phyloP scores from a whole-genome alignment of 2,113 vertebrate genomes.

The Vombatus ursinus region DNA sequence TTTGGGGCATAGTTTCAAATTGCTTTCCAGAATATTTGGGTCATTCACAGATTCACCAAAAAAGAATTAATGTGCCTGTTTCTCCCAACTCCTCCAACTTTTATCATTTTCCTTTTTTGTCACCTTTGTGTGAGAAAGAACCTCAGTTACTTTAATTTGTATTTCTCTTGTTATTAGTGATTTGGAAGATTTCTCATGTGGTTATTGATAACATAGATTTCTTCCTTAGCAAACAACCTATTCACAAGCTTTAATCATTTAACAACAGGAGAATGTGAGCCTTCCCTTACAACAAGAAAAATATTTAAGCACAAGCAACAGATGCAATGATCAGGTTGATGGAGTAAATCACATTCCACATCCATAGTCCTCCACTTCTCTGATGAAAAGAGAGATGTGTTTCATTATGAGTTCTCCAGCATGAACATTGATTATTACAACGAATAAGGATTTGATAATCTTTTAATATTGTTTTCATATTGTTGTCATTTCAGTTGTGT shows the following conservation, averaged over 20 bases:
- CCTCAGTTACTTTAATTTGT: not conserved
- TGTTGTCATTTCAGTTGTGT: not conserved
- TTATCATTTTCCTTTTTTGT: not conserved
- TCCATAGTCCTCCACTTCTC: not conserved
- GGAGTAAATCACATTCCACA: not conserved
- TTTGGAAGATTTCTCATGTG: not conserved
- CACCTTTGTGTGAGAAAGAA: not conserved
- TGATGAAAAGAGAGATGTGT: not conserved
- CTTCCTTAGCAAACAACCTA: not conserved
- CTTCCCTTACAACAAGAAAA: not conserved
- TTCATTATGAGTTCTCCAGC: no score
- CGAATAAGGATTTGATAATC: not conserved
- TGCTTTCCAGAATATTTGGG: not conserved
- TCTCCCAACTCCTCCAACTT: not conserved
- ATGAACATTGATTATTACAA: not conserved
- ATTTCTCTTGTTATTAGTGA: not conserved
- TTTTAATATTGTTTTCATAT: not conserved
- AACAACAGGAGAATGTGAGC: not conserved
- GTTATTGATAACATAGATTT: not conserved
- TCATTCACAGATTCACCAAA: not conserved
- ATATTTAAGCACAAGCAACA: not conserved
- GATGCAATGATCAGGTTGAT: not conserved
- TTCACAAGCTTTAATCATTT: not conserved
- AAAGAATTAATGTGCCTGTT: not conserved
- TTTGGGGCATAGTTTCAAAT: not conserved